Percentiles rank a stretch among this genome's conserved stretches.
phyloP scores from a whole-genome alignment of 2,113 vertebrate genomes.

The Equus quagga region DNA sequence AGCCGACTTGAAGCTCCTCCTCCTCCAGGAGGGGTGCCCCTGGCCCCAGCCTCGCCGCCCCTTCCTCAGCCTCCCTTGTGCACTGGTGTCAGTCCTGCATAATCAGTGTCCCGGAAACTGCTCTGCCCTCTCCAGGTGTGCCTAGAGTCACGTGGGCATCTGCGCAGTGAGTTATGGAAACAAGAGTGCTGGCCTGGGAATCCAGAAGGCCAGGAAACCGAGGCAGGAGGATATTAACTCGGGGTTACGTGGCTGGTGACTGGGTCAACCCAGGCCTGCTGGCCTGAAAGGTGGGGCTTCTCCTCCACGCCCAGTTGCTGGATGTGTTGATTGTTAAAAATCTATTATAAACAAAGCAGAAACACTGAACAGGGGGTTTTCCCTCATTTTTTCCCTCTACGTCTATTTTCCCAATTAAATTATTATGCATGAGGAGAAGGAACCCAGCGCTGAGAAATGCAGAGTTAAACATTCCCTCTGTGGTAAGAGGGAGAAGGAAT shows the following conservation, averaged over 20 bases:
- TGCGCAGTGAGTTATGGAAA: background rate
- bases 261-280: background rate
- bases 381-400: background rate
- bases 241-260: background rate
- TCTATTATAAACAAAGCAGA: background rate
- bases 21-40: background rate
- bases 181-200: background rate
- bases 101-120: accelerated
- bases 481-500: background rate
- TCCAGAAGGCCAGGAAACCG: accelerated
- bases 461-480: background rate
- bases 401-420: background rate
- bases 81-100: accelerated
- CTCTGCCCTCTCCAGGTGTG: no score
- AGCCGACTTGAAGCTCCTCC: background rate
- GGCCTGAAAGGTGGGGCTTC: no score
- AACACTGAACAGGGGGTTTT: background rate
- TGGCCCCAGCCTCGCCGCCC: background rate
- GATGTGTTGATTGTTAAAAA: background rate
- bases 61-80: accelerated
- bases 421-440: background rate
- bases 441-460: background rate
- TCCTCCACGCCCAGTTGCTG: background rate
- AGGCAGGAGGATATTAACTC: background rate
- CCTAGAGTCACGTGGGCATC: no score